Base-by-base conservation (phyloP, 2,113 vertebrate species). In the Dicerorhinus sumatrensis region DNA sequence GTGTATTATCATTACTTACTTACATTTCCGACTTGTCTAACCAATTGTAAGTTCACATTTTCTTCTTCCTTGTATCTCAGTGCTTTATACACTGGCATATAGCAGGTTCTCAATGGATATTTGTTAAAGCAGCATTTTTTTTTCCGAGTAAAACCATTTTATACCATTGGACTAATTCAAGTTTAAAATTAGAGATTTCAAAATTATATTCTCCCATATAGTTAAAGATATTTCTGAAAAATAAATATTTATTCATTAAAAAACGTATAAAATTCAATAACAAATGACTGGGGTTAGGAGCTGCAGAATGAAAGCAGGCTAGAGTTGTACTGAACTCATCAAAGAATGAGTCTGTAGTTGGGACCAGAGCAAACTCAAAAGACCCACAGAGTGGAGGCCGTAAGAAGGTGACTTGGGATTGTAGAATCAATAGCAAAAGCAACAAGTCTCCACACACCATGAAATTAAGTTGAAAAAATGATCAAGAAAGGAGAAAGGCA, bases 1-100 rank as follows among this genome's bases (percentile, higher is more conserved):
- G 5, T 62, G 5, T 36, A 58, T 21, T 69, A 75, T 65, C 81
- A 60, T 76, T 60, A 48, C 48, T 48, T 48, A 63, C 51, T 70
- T 70, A 82, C 18, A 54, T 91, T 89, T 91, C 18, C 91, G 62
- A 27, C 20, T 75, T 77, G 9, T 60, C 25, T 89, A 75, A 72
- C 10, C 42, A 84, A 89, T 21, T 65, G 25, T 63, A n/a, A 89
- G 58, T 93, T 84, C 46, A 69, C 31, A 39, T 56, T 67, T 87
- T 87, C 10, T 58, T 7, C 8, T 92, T 89, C 62, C 48, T 84
- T 54, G 14, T 42, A 2, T 62, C 81, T 91, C 51, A 8, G 3
- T 16, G 27, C 11, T 42, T 60, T 67, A 70, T 12, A 51, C 39
- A 10, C 8, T 80, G n/a, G 36, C 27, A 29, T 39, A 11, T 4